Conservation (phyloP, 2,797 vertebrate genomes). For the Sciurus vulgaris region DNA sequence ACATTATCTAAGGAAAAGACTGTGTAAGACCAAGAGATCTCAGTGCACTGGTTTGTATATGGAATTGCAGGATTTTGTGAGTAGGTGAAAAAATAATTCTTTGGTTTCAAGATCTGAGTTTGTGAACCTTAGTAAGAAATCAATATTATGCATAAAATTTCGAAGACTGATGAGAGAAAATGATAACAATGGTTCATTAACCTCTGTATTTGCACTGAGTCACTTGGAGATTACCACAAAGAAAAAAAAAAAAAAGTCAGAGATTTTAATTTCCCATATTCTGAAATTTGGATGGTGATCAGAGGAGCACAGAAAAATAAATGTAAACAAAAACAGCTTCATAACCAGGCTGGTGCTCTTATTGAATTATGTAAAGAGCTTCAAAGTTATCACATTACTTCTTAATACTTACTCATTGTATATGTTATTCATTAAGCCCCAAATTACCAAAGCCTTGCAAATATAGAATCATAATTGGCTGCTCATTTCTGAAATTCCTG, state of each 20-base stretch:
- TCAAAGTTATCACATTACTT: background rate
- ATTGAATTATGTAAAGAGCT: background rate
- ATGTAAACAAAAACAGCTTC: background rate
- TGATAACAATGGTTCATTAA: background rate
- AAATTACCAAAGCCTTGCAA: background rate
- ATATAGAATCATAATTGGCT: background rate
- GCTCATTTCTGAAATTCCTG: slow-evolving; percentile 14
- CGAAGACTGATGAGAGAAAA: background rate
- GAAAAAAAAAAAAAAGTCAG: background rate
- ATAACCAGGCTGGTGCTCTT: background rate
- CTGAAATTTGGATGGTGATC: background rate
- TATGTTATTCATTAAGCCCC: background rate
- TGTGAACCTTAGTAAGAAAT: background rate
- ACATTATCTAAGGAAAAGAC: background rate
- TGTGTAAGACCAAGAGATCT: background rate
- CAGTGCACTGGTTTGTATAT: background rate
- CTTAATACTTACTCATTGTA: background rate
- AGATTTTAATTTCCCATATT: background rate
- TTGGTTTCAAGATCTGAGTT: slow-evolving; percentile 40
- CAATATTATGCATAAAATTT: background rate
- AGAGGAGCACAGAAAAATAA: background rate
- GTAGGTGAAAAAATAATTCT: slow-evolving; percentile 7
- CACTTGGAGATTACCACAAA: background rate
- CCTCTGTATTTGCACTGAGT: background rate
- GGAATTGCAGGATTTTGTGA: background rate